Base-by-base conservation (phyloP, 2,888 invertebrate species). In the Unio pictorum region DNA sequence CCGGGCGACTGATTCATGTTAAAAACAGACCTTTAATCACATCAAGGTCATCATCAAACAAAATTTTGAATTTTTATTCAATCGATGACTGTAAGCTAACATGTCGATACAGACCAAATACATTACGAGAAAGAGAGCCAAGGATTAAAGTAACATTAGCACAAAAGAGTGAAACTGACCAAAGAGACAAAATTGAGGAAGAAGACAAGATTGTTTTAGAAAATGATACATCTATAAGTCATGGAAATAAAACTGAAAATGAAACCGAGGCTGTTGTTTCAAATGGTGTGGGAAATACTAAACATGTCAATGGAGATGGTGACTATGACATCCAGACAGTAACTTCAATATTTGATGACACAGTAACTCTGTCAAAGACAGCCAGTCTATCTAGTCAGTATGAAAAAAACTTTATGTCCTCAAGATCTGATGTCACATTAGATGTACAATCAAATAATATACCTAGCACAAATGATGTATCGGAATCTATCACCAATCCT, bases 31-130 rank as follows among this genome's bases (percentile, higher is more conserved):
- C 71, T 30, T 70, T 74, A 62, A 75, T 84, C 30, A 72, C 77
- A 1, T 72, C 76, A 45, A 68, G 82, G 26, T 85, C 83, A 58
- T 76, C 68, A 60, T 84, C 84, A 45, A 85, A 85, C 66, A 71
- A 70, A 67, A 79, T 84, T 68, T 67, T 85, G 7, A 83, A 84
- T 72, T 79, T 84, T 1, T 79, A 84, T 20, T 81, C 85, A 17
- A 83, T 84, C n/a, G 85, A 85, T 67, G 85, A 85, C 72, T 85
- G 85, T 68, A 84, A 83, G 70, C 70, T 81, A 57, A 71, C 76
- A 18, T 76, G 79, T 67, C 68, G 81, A 45, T 81, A 81, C 66
- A 70, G 76, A 65, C 76, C 75, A 74, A 75, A 77, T 69, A 66
- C 71, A 62, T 69, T 71, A 61, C 70, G 72, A 67, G 74, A 75